Conservation (phyloP, 2,888 invertebrate species). For the Leucozona laternaria region DNA sequence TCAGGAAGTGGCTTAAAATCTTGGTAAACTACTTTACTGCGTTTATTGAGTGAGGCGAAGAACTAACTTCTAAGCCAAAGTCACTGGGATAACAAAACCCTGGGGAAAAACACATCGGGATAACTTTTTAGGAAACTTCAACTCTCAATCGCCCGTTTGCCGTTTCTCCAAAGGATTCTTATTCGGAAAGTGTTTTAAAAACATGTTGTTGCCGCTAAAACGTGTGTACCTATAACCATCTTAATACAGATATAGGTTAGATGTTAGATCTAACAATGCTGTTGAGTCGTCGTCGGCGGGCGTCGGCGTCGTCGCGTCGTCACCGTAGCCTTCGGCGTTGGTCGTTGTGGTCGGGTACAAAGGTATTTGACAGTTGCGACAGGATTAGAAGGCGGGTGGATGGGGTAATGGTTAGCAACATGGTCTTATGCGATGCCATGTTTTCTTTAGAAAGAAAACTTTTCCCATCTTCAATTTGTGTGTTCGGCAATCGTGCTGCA, state of each 20-base stretch:
- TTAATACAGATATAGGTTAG: slow-evolving; percentile 28
- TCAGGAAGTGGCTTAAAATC: slow-evolving; percentile 67
- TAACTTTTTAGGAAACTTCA: slow-evolving; percentile 59
- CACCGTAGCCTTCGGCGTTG: too few relatives aligned
- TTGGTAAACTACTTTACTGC: slow-evolving; percentile 54
- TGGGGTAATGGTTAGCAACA: slow-evolving; percentile 33
- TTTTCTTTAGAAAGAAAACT: slow-evolving; percentile 40
- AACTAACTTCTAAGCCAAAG: slow-evolving; percentile 34
- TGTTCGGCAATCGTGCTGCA: slow-evolving; percentile 43
- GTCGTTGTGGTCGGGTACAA: slow-evolving; percentile 14
- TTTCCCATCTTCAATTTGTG: slow-evolving; percentile 66
- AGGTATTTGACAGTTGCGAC: slow-evolving; percentile 30
- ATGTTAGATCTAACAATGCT: slow-evolving; percentile 39
- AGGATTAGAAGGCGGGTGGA: not conserved
- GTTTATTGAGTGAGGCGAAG: slow-evolving; percentile 54
- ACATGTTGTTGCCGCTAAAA: slow-evolving; percentile 64
- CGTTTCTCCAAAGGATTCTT: slow-evolving; percentile 33
- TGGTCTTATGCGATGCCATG: slow-evolving; percentile 45
- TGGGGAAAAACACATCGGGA: slow-evolving; percentile 22
- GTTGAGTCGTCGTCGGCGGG: not conserved
- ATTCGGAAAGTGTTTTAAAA: slow-evolving; percentile 67
- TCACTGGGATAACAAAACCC: slow-evolving; percentile 11
- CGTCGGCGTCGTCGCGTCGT: too few relatives aligned
- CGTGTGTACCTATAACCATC: slow-evolving; percentile 53
- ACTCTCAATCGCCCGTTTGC: slow-evolving; percentile 10